phyloP scores from a whole-genome alignment of 2,113 vertebrate genomes.

The Murina feae region DNA sequence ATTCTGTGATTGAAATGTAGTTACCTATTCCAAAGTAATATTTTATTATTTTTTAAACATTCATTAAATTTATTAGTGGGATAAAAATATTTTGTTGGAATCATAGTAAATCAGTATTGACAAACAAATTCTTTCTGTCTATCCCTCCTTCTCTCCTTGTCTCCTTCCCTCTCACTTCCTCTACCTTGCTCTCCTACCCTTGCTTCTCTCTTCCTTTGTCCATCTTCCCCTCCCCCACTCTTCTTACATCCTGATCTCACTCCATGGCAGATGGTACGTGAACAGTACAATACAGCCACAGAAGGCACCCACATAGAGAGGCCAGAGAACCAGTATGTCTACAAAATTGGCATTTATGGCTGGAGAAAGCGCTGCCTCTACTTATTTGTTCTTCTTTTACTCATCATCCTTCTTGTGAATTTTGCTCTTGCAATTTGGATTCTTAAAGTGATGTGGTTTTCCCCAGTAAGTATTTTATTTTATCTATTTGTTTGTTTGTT shows the following conservation, averaged over 20 bases:
- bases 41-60: neutral
- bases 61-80: neutral
- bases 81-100: neutral
- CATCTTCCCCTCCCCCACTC: fast-evolving
- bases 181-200: too few relatives aligned
- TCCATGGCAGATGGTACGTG: slow-evolving; percentile 89
- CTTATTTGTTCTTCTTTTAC: slow-evolving; percentile 92
- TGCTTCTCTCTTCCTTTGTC: neutral
- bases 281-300: slow-evolving; percentile 90
- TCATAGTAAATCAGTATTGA: neutral
- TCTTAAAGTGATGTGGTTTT: slow-evolving; percentile 98
- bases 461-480: slow-evolving; percentile 83
- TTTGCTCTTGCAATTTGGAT: slow-evolving; percentile 97
- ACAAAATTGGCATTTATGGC: slow-evolving; percentile 97
- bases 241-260: neutral
- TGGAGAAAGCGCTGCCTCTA: slow-evolving; percentile 99
- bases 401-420: slow-evolving; percentile 93
- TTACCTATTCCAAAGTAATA: neutral
- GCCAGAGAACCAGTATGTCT: slow-evolving; percentile 83
- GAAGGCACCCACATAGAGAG: slow-evolving; percentile 84
- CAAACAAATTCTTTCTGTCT: neutral
- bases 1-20: neutral
- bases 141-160: too few relatives aligned
- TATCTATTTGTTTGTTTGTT: neutral
- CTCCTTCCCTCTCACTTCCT: neutral